A percentile compares a stretch with the other conserved stretches of the same genome.
Conservation (phyloP, 1,140 invertebrate species). For the Papilio aristodemus region DNA sequence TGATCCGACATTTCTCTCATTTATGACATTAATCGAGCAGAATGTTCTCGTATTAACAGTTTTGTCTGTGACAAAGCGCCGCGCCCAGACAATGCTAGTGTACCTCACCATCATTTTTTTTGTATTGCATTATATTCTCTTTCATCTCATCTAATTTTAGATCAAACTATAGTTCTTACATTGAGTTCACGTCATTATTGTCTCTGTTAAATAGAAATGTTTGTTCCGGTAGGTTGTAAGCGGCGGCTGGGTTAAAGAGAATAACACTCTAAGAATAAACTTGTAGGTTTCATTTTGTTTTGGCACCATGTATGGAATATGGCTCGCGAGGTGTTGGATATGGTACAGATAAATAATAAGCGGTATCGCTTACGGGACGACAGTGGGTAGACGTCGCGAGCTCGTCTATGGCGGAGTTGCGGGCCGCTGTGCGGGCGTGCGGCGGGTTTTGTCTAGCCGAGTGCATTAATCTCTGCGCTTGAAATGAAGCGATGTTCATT, state of each 20-base stretch:
- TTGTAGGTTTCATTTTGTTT: conserved; percentile 36
- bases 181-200: conserved; percentile 76
- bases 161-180: conserved; percentile 75
- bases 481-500: conserved; percentile 78
- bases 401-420: conserved; percentile 59
- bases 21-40: conserved; percentile 78
- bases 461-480: conserved; percentile 69
- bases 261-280: conserved; percentile 40
- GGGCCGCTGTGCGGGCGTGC: conserved; percentile 61
- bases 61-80: conserved; percentile 68
- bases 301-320: conserved; percentile 26
- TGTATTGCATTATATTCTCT: conserved; percentile 72
- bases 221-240: conserved; percentile 40
- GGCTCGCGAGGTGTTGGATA: conserved; percentile 39
- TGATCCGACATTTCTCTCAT: conserved; percentile 79
- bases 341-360: conserved; percentile 75
- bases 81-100: conserved; percentile 63
- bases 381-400: conserved; percentile 64
- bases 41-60: conserved; percentile 71
- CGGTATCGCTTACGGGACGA: conserved; percentile 63
- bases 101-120: conserved; percentile 72
- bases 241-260: conserved; percentile 21
- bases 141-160: conserved; percentile 77
- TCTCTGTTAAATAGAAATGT: conserved; percentile 54
- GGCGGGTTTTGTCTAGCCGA: conserved; percentile 68